These are phyloP conservation scores for Lordiphosa collinella DNA, from an alignment of 1,140 invertebrate species.

Conservation along the genomic window DNA sequence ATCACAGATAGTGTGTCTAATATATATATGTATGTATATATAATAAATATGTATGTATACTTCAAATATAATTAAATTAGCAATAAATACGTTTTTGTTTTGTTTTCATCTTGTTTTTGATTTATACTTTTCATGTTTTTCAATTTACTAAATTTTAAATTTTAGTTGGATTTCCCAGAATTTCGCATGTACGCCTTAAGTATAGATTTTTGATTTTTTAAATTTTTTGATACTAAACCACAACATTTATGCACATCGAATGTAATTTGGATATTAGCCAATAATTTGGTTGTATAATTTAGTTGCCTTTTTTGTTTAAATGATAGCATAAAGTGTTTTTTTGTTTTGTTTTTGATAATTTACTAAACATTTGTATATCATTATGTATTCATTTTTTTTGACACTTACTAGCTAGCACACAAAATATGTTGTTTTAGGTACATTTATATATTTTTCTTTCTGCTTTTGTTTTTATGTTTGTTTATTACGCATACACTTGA, in stretches of 20 bases:
- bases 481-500: slow-evolving; percentile 63
- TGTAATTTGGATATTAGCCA: slow-evolving; percentile 60
- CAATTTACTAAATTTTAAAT: slow-evolving; percentile 38
- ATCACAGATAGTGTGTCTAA: slow-evolving; percentile 80
- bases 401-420: slow-evolving; percentile 77
- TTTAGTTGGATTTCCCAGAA: slow-evolving; percentile 35
- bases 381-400: slow-evolving; percentile 53
- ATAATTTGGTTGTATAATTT: slow-evolving; percentile 33
- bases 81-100: slow-evolving; percentile 68
- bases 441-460: slow-evolving; percentile 63
- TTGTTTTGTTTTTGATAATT: slow-evolving; percentile 44
- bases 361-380: slow-evolving; percentile 57
- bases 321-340: slow-evolving; percentile 33
- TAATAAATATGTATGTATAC: slow-evolving; percentile 79
- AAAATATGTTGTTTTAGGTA: slow-evolving; percentile 73
- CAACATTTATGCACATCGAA: slow-evolving; percentile 73
- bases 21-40: slow-evolving; percentile 78
- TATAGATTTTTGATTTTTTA: slow-evolving; percentile 36
- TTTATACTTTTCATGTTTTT: slow-evolving; percentile 20
- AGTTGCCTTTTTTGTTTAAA: slow-evolving; percentile 35
- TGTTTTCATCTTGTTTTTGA: slow-evolving; percentile 35
- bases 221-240: slow-evolving; percentile 63
- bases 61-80: slow-evolving; percentile 78
- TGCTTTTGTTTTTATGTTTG: slow-evolving; percentile 20
- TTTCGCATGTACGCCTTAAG: slow-evolving; percentile 40